A percentile compares a stretch with the other conserved stretches of the same genome.
These are phyloP conservation scores for Zootermopsis nevadensis DNA, from an alignment of 2,888 invertebrate genomes.

Conservation along the genomic window DNA sequence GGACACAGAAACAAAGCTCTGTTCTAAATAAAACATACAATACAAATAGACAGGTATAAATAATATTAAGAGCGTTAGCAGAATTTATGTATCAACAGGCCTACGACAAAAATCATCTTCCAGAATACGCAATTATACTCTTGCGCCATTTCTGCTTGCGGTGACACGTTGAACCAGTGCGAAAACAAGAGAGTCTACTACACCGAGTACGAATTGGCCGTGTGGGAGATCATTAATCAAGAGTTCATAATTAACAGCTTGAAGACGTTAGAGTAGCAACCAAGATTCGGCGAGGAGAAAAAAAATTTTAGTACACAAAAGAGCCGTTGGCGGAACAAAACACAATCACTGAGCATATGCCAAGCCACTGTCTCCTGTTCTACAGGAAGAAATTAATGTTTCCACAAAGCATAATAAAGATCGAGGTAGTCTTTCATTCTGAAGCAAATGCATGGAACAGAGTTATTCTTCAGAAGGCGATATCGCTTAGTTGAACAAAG, in stretches of 20 bases:
- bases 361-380: not conserved
- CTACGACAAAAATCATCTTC: too few relatives aligned
- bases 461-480: too few relatives aligned
- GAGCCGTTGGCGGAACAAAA: not conserved
- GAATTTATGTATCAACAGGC: not conserved
- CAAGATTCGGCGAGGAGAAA: not conserved
- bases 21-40: too few relatives aligned
- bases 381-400: too few relatives aligned
- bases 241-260: not conserved
- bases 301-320: not conserved
- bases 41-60: not conserved
- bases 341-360: not conserved
- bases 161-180: not conserved
- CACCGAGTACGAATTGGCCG: not conserved
- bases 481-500: too few relatives aligned
- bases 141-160: not conserved
- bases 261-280: not conserved
- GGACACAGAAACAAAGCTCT: too few relatives aligned
- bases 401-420: too few relatives aligned
- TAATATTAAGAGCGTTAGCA: not conserved
- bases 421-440: too few relatives aligned
- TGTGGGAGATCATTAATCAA: slow-evolving; percentile 11
- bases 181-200: not conserved
- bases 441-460: too few relatives aligned
- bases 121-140: too few relatives aligned